Evolutionary conservation across 2,888 invertebrate genomes (phyloP), one percentile per base, ranked within the genome.

Genomic region (Lepidonotus clava): DNA sequence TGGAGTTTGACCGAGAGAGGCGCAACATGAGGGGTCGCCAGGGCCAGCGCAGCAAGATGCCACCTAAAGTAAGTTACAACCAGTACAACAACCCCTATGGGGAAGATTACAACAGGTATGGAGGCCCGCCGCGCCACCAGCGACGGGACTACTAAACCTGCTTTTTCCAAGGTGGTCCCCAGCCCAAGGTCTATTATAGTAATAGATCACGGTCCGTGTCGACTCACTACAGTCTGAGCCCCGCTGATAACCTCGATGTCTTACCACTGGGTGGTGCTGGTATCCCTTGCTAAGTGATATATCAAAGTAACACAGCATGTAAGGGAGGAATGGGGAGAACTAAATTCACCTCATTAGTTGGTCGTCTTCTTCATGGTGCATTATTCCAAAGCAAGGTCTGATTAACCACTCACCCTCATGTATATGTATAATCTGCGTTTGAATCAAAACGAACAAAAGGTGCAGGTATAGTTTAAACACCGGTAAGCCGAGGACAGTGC

Each of bases 1-100:
- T 99, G 90, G 99, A 99, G 95, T 97, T 98, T 92, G 95, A 95
- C 90, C 92, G 95, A 83, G 95, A 95, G 91, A 90, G 95, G 51
- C 88, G 93, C 36, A 92, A 90, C 89, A 91, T 93, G 91, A 89
- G 92, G 41, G 67, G 91, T 0, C 83, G 80, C 14, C 84, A 86
- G 88, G 66, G 90, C 89, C 56, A 89, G 87, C 51, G 90, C 88
- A 83, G 90, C 88, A 92, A 92, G 88, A 90, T 91, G 88, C 90
- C 92, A 88, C 91, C 92, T 89, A 93, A 93, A 92, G 93, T 92
- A 92, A 93, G 92, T 91, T 91, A 91, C 90, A 90, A 91, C 90
- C 71, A 71, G 71, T 86, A 83, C 51, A 84, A 86, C 83, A 66
- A 66, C 71, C 85, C 85, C 40, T 61, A 87, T 51, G 84, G 40